Conservation (phyloP, 2,888 invertebrate species). For the Linnaemya vulpina region DNA sequence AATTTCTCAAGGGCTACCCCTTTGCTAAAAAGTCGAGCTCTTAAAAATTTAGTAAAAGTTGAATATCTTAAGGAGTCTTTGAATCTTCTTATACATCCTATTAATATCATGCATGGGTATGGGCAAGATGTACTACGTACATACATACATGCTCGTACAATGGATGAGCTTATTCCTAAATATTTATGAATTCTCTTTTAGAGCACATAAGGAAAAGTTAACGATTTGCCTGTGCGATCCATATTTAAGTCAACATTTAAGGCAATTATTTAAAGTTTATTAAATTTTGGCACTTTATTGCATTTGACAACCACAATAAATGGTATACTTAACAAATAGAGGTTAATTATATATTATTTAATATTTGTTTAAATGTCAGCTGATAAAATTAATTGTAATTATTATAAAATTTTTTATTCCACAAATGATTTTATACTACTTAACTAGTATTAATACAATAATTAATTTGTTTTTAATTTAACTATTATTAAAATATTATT, state of each 20-base stretch:
- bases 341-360: slow-evolving; percentile 26
- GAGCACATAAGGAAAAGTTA: too few relatives aligned
- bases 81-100: too few relatives aligned
- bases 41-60: too few relatives aligned
- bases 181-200: too few relatives aligned
- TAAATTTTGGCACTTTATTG: slow-evolving; percentile 73
- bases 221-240: not conserved
- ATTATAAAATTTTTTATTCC: slow-evolving; percentile 42
- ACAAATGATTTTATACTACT: slow-evolving; percentile 55
- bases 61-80: too few relatives aligned
- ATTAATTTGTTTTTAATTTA: slow-evolving; percentile 59
- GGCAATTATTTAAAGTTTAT: slow-evolving; percentile 39
- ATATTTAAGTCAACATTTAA: not conserved
- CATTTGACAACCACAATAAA: slow-evolving; percentile 68
- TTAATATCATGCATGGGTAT: too few relatives aligned
- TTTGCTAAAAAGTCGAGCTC: too few relatives aligned
- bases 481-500: slow-evolving; percentile 52
- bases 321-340: slow-evolving; percentile 63
- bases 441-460: slow-evolving; percentile 61
- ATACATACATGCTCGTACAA: too few relatives aligned
- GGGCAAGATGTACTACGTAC: too few relatives aligned
- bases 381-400: slow-evolving; percentile 48
- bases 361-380: slow-evolving; percentile 46
- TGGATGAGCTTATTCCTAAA: too few relatives aligned
- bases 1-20: too few relatives aligned